These are phyloP conservation scores for Hippopotamus amphibius DNA, from an alignment of 2,113 vertebrate genomes.

Conservation along the genomic window DNA sequence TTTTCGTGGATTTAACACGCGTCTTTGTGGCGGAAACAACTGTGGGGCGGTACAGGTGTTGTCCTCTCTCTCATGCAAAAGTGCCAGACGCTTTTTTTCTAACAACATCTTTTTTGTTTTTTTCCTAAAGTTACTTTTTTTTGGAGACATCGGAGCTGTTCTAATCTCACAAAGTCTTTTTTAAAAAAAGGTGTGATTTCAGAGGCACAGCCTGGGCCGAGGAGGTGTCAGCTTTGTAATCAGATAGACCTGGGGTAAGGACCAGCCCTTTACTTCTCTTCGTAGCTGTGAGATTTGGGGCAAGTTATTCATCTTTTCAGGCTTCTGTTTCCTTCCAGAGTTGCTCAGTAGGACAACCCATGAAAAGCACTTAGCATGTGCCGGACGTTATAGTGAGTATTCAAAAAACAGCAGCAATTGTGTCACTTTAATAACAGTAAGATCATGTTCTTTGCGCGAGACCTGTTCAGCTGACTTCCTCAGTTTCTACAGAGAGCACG, in stretches of 20 bases:
- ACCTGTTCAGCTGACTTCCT: neutral
- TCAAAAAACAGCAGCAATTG: neutral
- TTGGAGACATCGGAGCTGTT: neutral
- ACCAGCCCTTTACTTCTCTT: neutral
- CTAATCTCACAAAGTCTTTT: neutral
- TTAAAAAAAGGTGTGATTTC: neutral
- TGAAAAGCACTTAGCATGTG: neutral
- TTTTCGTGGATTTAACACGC: neutral
- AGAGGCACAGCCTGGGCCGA: neutral
- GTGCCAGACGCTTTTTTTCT: neutral
- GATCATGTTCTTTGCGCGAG: neutral
- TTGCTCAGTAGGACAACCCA: neutral
- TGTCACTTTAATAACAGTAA: neutral
- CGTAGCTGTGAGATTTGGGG: neutral
- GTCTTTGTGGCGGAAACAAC: too few species aligned
- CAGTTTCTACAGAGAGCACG: neutral
- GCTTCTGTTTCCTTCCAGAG: neutral
- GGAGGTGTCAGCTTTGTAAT: neutral
- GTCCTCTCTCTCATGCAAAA: neutral
- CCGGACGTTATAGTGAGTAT: neutral
- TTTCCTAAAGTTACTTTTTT: neutral
- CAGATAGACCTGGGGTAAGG: neutral
- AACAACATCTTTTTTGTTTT: neutral
- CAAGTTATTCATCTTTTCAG: neutral
- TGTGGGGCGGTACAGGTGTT: neutral